Percentiles rank a stretch among this genome's conserved stretches.
phyloP scores from a whole-genome alignment of 2,888 invertebrate species.

The Drosophila pegasa region DNA sequence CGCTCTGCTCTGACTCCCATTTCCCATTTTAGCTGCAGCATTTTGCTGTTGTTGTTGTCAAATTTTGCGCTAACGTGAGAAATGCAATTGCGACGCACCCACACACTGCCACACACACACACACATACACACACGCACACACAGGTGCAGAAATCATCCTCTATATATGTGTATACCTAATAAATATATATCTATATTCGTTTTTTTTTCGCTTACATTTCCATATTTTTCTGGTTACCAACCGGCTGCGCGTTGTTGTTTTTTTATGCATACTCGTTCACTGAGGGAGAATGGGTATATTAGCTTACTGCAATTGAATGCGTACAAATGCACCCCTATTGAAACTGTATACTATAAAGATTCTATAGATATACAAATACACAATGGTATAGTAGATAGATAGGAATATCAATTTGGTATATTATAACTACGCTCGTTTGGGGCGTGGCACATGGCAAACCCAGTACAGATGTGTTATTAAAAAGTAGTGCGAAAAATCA shows the following conservation, averaged over 20 bases:
- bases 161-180: constrained; percentile 23
- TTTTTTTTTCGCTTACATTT: constrained; percentile 55
- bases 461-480: too few relatives aligned
- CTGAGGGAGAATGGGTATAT: background rate
- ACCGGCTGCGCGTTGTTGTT: constrained; percentile 45
- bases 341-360: too few relatives aligned
- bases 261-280: constrained; percentile 9
- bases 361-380: too few relatives aligned
- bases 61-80: constrained; percentile 55
- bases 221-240: constrained; percentile 76
- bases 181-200: constrained; percentile 19
- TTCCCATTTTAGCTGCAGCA: constrained; percentile 57
- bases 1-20: constrained; percentile 40
- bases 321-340: background rate
- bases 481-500: too few relatives aligned
- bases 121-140: constrained; percentile 37
- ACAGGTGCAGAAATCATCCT: constrained; percentile 22
- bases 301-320: background rate
- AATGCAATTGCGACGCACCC: constrained; percentile 72
- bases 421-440: too few relatives aligned
- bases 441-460: too few relatives aligned
- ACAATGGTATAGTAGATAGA: too few relatives aligned
- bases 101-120: constrained; percentile 22
- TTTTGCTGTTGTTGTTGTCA: constrained; percentile 34
- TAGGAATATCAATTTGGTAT: too few relatives aligned